Evolutionary conservation across 37 sponge, comb jelly and placozoan species (phyloP).

Genomic region (Oscarella lobularis): DNA sequence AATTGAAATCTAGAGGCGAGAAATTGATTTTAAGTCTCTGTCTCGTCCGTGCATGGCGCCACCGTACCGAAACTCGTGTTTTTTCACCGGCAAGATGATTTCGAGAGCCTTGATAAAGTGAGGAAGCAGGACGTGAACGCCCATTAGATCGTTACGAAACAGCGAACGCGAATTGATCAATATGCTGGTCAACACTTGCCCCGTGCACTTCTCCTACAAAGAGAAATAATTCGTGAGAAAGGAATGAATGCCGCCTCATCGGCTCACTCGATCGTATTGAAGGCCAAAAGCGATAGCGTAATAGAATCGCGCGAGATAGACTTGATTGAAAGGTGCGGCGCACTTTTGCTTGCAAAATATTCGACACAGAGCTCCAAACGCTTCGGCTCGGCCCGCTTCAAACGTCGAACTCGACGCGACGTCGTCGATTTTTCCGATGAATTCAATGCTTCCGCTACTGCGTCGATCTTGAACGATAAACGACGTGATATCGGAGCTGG

Average conservation of each 20-base stretch:
- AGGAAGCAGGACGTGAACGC: conserved; percentile 48
- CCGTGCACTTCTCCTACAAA: conserved; percentile 30
- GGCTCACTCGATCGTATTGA: background rate
- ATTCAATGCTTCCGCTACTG: no score
- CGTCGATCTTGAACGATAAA: background rate
- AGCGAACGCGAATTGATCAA: conserved; percentile 38
- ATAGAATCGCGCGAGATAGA: conserved; percentile 74
- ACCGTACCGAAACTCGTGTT: conserved; percentile 20
- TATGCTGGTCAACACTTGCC: conserved; percentile 48
- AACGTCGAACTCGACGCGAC: conserved; percentile 6
- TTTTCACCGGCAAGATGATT: conserved; percentile 34
- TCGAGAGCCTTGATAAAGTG: conserved; percentile 49
- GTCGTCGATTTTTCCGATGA: background rate
- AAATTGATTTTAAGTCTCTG: no score
- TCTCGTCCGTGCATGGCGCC: no score
- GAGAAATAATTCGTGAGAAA: no score
- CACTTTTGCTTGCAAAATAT: conserved; percentile 60
- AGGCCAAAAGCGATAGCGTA: conserved; percentile 48
- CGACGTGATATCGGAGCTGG: background rate
- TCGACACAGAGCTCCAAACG: conserved; percentile 61
- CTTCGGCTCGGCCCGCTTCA: conserved; percentile 76
- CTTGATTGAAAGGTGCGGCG: conserved; percentile 30
- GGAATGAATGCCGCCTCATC: no score
- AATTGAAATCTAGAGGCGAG: conserved; percentile 41
- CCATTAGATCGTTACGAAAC: conserved; percentile 50